A percentile compares a stretch with the other conserved stretches of the same genome.
These are phyloP conservation scores for Brenthis daphne DNA, from an alignment of 2,888 invertebrate genomes.

Conservation along the genomic window DNA sequence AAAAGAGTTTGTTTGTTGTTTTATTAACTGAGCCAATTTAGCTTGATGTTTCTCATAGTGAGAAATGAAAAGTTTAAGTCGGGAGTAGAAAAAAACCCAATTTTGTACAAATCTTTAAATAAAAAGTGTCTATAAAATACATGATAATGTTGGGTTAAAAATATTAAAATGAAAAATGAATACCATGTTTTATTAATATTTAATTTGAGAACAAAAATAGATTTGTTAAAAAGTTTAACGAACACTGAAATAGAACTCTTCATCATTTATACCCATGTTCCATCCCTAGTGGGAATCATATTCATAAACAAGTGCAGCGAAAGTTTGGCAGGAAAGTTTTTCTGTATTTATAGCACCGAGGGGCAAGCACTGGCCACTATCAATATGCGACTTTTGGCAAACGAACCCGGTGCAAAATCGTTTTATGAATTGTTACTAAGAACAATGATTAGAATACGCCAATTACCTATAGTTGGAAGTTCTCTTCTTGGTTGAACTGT, in stretches of 20 bases:
- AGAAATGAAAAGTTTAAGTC: too few species aligned
- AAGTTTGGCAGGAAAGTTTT: constrained; percentile 75
- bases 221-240: constrained; percentile 32
- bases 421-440: constrained; percentile 37
- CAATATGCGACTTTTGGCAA: constrained; percentile 50
- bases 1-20: not conserved
- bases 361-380: constrained; percentile 45
- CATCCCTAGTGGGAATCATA: constrained; percentile 57
- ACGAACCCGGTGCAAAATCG: constrained; percentile 44
- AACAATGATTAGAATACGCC: constrained; percentile 23
- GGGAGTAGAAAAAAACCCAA: too few species aligned
- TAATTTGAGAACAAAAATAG: constrained; percentile 15
- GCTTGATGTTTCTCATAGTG: too few species aligned
- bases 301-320: constrained; percentile 73
- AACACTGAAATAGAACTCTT: constrained; percentile 33
- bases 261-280: constrained; percentile 32
- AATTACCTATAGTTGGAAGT: not conserved
- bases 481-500: too few species aligned
- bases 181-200: not conserved
- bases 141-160: too few species aligned
- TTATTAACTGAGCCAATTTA: too few species aligned
- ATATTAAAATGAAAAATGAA: not conserved
- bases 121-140: too few species aligned
- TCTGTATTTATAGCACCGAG: constrained; percentile 67
- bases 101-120: too few species aligned